A percentile compares a stretch with the other conserved stretches of the same genome.
Evolutionary conservation across 1,140 invertebrate genomes (phyloP).

Genomic region (Caerostris extrusa): DNA sequence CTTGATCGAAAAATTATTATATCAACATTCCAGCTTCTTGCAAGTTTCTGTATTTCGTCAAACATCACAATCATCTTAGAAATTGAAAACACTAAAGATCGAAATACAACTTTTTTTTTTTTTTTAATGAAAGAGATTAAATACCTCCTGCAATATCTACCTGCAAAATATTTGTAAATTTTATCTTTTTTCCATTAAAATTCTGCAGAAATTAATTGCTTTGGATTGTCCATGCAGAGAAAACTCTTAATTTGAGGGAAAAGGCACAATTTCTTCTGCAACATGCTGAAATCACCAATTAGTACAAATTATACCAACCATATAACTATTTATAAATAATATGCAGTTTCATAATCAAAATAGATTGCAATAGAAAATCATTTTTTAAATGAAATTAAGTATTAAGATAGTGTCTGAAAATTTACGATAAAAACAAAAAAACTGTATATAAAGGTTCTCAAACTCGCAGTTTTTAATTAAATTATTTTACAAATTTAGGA

Average conservation of each 20-base stretch:
- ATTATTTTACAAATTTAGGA: no score
- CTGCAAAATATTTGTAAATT: neutral
- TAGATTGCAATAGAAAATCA: neutral
- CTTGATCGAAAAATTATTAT: neutral
- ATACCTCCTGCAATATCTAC: neutral
- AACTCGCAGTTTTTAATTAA: no score
- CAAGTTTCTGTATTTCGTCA: neutral
- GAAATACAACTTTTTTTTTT: neutral
- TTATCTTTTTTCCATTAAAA: neutral
- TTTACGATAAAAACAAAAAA: neutral
- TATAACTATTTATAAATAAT: neutral
- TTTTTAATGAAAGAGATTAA: neutral
- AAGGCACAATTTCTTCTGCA: neutral
- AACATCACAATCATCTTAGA: neutral
- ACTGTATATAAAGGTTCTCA: neutral
- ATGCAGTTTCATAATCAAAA: neutral
- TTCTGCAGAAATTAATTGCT: neutral
- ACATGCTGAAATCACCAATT: neutral
- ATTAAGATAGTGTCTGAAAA: neutral
- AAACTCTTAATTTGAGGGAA: constrained; percentile 13
- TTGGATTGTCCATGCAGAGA: constrained; percentile 25
- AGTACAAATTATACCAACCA: neutral
- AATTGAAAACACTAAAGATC: neutral
- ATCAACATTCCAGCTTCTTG: neutral
- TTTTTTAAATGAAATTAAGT: neutral